Evolutionary conservation across 1,140 invertebrate species (phyloP).

Genomic region (Calosoma granatense): DNA sequence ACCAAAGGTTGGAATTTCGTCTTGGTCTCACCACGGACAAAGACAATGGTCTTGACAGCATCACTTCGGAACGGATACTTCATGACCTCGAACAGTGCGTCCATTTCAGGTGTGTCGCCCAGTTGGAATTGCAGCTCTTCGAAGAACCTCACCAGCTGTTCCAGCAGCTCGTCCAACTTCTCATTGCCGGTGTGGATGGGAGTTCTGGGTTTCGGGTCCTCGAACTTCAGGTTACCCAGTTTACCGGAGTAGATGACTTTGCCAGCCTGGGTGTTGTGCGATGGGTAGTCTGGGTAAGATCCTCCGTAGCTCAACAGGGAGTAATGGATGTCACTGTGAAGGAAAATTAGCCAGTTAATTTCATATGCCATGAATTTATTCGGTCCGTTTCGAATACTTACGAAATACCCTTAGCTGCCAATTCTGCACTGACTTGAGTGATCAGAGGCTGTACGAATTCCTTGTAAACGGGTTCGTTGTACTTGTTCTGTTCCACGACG

Average conservation of each 20-base stretch:
- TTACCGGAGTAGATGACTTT: conserved; percentile 45
- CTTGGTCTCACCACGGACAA: conserved; percentile 26
- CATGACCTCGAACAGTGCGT: conserved; percentile 33
- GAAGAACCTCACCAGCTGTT: conserved; percentile 19
- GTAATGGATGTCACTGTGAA: conserved; percentile 43
- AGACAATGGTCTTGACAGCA: conserved; percentile 47
- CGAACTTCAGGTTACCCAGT: conserved; percentile 40
- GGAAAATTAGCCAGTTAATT: no score
- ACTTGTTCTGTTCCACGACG: conserved; percentile 52
- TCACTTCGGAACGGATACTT: conserved; percentile 50
- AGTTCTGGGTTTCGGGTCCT: conserved; percentile 23
- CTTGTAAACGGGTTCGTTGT: conserved; percentile 39
- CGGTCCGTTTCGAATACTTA: no score
- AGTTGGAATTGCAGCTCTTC: neutral
- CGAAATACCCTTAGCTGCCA: conserved; percentile 45
- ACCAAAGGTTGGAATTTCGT: neutral
- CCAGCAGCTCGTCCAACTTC: conserved; percentile 24
- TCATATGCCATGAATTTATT: no score
- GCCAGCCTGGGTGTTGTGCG: conserved; percentile 44
- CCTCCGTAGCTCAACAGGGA: conserved; percentile 48
- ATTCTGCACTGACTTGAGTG: conserved; percentile 35
- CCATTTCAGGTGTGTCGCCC: neutral
- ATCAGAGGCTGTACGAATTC: conserved; percentile 39
- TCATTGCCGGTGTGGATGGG: conserved; percentile 15
- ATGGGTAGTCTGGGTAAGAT: conserved; percentile 38